Percentiles rank a stretch among this genome's conserved stretches.
Conservation (phyloP, 2,797 vertebrate genomes). For the Psittacula echo region DNA sequence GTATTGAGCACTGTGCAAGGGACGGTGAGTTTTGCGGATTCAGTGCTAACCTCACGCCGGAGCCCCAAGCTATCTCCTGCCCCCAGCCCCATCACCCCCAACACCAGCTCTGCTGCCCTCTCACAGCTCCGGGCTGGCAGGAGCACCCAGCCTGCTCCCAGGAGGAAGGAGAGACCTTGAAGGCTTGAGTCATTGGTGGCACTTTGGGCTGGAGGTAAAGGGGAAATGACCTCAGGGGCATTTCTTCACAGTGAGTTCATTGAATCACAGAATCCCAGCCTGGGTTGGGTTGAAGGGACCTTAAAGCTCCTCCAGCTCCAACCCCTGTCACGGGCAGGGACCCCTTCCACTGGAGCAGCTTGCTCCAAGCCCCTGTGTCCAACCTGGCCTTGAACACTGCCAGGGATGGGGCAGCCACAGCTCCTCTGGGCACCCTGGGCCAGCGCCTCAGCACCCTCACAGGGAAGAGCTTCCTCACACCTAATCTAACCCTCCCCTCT, state of each 20-base stretch:
- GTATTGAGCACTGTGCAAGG: constrained; percentile 82
- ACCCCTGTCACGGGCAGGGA: background rate
- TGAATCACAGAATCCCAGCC: background rate
- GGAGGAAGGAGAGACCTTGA: background rate
- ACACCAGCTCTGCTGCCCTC: accelerated
- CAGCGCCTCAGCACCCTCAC: background rate
- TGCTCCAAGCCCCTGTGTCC: too few relatives aligned
- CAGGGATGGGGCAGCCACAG: too few relatives aligned
- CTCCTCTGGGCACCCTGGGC: too few relatives aligned
- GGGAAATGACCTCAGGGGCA: accelerated
- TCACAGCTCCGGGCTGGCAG: background rate
- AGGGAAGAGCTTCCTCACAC: background rate
- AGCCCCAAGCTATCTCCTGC: background rate
- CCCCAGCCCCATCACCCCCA: background rate
- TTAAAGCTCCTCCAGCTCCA: background rate
- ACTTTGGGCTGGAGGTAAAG: background rate
- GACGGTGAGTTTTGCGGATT: constrained; percentile 77
- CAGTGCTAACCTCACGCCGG: constrained; percentile 63
- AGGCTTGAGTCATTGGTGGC: background rate
- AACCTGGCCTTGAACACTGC: too few relatives aligned
- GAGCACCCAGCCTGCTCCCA: background rate
- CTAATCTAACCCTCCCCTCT: background rate
- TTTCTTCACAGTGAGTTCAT: background rate
- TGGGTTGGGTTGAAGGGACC: background rate
- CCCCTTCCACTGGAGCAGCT: background rate